phyloP scores from a whole-genome alignment of 2,113 vertebrate genomes.

The Ellobius talpinus region DNA sequence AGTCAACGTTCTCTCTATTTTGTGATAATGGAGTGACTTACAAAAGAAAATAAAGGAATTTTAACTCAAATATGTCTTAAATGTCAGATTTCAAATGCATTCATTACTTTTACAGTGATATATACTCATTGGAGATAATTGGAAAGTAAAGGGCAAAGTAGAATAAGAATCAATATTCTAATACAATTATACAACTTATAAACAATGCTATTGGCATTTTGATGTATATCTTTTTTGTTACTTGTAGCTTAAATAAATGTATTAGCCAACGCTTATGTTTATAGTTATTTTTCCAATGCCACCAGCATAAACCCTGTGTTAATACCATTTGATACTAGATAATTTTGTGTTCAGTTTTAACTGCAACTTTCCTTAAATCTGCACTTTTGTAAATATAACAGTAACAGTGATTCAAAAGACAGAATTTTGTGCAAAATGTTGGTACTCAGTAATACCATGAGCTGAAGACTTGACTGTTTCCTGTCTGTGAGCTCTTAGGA shows the following conservation, averaged over 20 bases:
- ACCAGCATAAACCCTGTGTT: neutral
- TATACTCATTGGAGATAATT: neutral
- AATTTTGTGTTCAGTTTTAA: constrained; percentile 26
- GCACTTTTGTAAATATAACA: constrained; percentile 17
- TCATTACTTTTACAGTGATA: constrained; percentile 50
- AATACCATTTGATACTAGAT: neutral
- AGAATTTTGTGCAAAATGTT: neutral
- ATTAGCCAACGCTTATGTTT: constrained; percentile 4
- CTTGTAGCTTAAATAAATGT: constrained; percentile 9
- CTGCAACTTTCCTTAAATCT: neutral
- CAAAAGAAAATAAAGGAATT: constrained; percentile 45
- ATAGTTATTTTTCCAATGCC: constrained; percentile 49
- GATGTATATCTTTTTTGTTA: neutral
- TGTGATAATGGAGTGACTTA: neutral
- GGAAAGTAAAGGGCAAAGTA: constrained; percentile 2
- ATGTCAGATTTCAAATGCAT: constrained; percentile 30
- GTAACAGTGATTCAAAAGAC: neutral
- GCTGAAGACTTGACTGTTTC: neutral
- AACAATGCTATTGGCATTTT: neutral
- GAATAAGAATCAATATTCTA: constrained; percentile 27
- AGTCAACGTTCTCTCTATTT: constrained; percentile 50
- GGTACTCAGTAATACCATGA: neutral
- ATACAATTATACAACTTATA: constrained; percentile 29
- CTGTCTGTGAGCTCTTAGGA: neutral
- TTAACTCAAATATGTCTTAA: constrained; percentile 56